Evolutionary conservation across 1,140 invertebrate genomes (phyloP).

Genomic region (Zaprionus tsacasi): DNA sequence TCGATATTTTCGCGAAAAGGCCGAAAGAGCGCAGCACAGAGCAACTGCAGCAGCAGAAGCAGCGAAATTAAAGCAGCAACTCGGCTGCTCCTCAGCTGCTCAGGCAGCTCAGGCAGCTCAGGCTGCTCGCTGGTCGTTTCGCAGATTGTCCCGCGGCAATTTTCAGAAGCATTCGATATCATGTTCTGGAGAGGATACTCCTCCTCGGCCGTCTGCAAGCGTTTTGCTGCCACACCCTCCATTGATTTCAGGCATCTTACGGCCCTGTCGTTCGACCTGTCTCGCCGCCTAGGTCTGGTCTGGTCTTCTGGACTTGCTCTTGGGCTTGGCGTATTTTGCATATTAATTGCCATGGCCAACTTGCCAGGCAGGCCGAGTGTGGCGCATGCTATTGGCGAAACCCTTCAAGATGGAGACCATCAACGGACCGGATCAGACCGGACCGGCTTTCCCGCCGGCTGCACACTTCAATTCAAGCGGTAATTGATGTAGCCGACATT

Average conservation of each 20-base stretch:
- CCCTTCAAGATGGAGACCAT: conserved; percentile 69
- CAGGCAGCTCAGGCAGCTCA: not conserved
- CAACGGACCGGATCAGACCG: conserved; percentile 18
- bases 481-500: conserved; percentile 78
- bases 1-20: conserved; percentile 58
- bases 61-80: conserved; percentile 61
- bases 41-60: conserved; percentile 27
- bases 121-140: conserved; percentile 55
- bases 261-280: not conserved
- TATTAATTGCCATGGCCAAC: conserved; percentile 67
- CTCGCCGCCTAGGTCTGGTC: conserved; percentile 12
- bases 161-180: conserved; percentile 77
- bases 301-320: conserved; percentile 10
- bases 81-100: not conserved
- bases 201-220: conserved; percentile 53
- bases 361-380: conserved; percentile 30
- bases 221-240: conserved; percentile 72
- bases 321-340: conserved; percentile 65
- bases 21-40: not conserved
- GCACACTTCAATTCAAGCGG: conserved; percentile 66
- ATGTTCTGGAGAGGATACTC: conserved; percentile 48
- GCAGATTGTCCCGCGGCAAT: conserved; percentile 73
- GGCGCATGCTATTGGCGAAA: conserved; percentile 78
- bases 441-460: conserved; percentile 4
- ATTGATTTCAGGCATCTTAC: conserved; percentile 74